These are phyloP conservation scores for Drosophila yakuba DNA, from an alignment of 1,140 invertebrate genomes.

Conservation along the genomic window DNA sequence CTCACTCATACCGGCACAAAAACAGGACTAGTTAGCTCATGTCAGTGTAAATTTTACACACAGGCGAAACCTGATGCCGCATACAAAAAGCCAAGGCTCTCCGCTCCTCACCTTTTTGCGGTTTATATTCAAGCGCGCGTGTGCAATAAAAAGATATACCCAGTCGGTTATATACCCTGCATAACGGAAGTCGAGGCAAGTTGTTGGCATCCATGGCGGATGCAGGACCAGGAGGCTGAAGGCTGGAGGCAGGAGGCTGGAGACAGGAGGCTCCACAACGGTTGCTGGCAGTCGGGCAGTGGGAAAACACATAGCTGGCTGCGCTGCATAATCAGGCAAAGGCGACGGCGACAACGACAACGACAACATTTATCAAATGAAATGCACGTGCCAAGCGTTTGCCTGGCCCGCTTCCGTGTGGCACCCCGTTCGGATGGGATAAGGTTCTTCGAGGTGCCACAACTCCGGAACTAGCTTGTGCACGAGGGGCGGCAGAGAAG, in stretches of 20 bases:
- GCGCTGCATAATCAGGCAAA: conserved; percentile 73
- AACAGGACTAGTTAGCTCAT: conserved; percentile 72
- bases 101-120: conserved; percentile 49
- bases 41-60: conserved; percentile 81
- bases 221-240: background rate
- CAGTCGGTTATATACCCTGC: conserved; percentile 21
- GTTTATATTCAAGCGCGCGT: conserved; percentile 69
- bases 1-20: conserved; percentile 27
- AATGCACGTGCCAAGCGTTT: conserved; percentile 78
- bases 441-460: conserved; percentile 28
- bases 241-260: background rate
- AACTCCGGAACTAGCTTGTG: conserved; percentile 8
- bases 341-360: conserved; percentile 50
- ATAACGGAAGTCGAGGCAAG: conserved; percentile 65
- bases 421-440: conserved; percentile 34
- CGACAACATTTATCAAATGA: conserved; percentile 77
- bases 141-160: conserved; percentile 77
- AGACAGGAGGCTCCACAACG: no score
- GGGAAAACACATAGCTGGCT: conserved; percentile 32
- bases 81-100: conserved; percentile 48
- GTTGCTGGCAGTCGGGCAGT: background rate
- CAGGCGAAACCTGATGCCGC: conserved; percentile 72
- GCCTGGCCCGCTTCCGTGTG: conserved; percentile 65
- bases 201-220: conserved; percentile 62
- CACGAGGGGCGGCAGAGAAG: conserved; percentile 7